Conservation (phyloP, 2,113 vertebrate species). For the Elgaria multicarinata region DNA sequence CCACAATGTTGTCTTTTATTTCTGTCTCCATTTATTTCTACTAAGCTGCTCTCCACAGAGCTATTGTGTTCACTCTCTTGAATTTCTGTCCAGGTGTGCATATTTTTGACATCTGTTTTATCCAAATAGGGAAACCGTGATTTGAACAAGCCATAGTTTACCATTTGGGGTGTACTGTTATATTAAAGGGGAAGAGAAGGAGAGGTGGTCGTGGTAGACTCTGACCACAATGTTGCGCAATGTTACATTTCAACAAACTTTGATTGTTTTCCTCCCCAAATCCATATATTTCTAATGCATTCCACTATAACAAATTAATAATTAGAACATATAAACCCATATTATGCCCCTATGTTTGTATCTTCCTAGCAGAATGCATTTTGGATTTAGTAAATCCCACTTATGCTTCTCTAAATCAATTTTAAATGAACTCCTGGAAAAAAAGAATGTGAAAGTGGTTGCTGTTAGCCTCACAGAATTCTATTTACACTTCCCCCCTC, state of each 20-base stretch:
- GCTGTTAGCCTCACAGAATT: not conserved
- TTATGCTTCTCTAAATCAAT: not conserved
- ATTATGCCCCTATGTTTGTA: constrained; percentile 65
- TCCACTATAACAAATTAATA: constrained; percentile 57
- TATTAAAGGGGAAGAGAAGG: constrained; percentile 59
- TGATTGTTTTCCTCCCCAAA: constrained; percentile 66
- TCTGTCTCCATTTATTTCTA: not conserved
- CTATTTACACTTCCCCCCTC: constrained; percentile 34
- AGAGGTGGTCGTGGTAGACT: not conserved
- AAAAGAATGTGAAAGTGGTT: not conserved
- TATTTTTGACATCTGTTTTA: not conserved
- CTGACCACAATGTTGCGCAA: no score
- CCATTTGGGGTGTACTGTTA: constrained; percentile 1
- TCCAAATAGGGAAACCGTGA: not conserved
- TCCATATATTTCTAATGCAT: constrained; percentile 59
- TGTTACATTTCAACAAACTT: constrained; percentile 20
- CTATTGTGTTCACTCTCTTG: not conserved
- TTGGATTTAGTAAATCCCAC: constrained; percentile 60
- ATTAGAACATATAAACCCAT: constrained; percentile 54
- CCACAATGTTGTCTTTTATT: not conserved
- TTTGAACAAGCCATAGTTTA: not conserved
- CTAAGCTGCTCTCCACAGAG: not conserved
- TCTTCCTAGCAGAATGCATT: constrained; percentile 66
- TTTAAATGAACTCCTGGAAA: not conserved
- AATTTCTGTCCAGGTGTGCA: not conserved